Conservation (phyloP, 2,888 invertebrate species). For the Hedychridium roseum region DNA sequence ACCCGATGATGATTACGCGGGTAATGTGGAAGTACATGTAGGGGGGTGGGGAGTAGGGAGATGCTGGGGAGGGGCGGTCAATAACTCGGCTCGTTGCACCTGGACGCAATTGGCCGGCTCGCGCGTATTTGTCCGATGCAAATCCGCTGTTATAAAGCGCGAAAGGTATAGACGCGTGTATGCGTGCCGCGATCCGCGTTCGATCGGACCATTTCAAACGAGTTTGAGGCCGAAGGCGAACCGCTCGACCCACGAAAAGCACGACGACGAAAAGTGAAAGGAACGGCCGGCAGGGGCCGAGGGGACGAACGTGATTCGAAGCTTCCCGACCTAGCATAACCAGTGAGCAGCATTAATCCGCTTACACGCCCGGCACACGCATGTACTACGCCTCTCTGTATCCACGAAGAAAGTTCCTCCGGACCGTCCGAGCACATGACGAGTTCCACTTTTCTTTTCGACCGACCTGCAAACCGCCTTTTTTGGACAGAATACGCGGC, state of each 20-base stretch:
- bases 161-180: slow-evolving; percentile 28
- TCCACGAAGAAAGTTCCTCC: background rate
- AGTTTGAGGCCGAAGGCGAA: slow-evolving; percentile 45
- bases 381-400: too few species aligned
- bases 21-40: too few species aligned
- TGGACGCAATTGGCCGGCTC: slow-evolving; percentile 9
- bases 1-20: too few species aligned
- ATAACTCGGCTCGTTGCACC: slow-evolving; percentile 4
- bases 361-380: too few species aligned
- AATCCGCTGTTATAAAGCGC: slow-evolving; percentile 29
- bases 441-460: too few species aligned
- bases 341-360: too few species aligned
- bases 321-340: slow-evolving; percentile 48
- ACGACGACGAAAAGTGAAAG: slow-evolving; percentile 57
- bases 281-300: slow-evolving; percentile 22
- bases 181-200: slow-evolving; percentile 10
- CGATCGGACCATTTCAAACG: slow-evolving; percentile 37
- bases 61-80: too few species aligned
- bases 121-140: slow-evolving; percentile 8
- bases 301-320: slow-evolving; percentile 21
- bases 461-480: too few species aligned
- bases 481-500: too few species aligned
- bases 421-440: too few species aligned
- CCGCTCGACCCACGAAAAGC: slow-evolving; percentile 44
- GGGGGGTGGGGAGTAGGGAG: too few species aligned